phyloP scores from a whole-genome alignment of 2,888 invertebrate species.

The Napeogenes sylphis region DNA sequence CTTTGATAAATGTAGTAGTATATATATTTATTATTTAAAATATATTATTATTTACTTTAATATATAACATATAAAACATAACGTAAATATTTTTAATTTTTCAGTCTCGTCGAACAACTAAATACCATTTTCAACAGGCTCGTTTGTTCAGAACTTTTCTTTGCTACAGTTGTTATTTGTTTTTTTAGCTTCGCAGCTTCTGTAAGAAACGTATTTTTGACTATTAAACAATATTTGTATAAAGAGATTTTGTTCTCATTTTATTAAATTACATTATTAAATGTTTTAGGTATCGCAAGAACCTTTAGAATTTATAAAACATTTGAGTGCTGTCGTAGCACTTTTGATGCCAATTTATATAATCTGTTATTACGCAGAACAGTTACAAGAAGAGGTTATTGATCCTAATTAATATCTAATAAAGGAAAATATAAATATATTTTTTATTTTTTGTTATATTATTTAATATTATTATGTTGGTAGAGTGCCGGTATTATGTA shows the following conservation, averaged over 20 bases:
- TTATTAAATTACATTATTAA: too few species aligned
- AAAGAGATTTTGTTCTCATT: too few species aligned
- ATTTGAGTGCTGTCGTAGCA: constrained; percentile 9
- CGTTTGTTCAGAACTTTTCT: constrained; percentile 47
- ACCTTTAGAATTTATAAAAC: constrained; percentile 10
- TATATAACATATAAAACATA: too few species aligned
- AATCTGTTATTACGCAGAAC: constrained; percentile 23
- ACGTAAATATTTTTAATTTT: constrained; percentile 30
- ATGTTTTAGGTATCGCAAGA: constrained; percentile 14
- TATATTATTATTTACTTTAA: too few species aligned
- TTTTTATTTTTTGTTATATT: not conserved
- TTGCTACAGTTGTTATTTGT: constrained; percentile 45
- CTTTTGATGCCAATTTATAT: constrained; percentile 19
- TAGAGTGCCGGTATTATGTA: constrained; percentile 24
- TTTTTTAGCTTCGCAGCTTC: constrained; percentile 51
- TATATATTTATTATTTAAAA: too few species aligned
- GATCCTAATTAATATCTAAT: not conserved
- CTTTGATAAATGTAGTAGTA: too few species aligned
- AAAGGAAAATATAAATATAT: not conserved
- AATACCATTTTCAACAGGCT: constrained; percentile 48
- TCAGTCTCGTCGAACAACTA: constrained; percentile 43
- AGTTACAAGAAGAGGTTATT: constrained; percentile 24
- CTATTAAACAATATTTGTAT: too few species aligned
- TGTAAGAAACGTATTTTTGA: constrained; percentile 45
- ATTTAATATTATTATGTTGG: not conserved